A percentile compares a stretch with the other conserved stretches of the same genome.
phyloP scores from a whole-genome alignment of 2,888 invertebrate genomes.

The Formica aserva region DNA sequence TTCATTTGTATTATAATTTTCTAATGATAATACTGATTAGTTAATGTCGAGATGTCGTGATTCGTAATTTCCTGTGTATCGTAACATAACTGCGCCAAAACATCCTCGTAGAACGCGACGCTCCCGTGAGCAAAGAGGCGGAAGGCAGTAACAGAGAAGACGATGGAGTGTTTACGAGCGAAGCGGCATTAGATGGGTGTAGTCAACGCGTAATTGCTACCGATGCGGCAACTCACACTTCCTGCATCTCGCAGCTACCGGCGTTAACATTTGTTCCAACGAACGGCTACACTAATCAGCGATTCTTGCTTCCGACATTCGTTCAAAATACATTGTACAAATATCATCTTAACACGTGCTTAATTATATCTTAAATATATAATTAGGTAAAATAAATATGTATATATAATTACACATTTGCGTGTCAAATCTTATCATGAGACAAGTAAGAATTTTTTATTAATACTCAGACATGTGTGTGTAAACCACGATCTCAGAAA shows the following conservation, averaged over 20 bases:
- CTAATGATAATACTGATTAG: constrained; percentile 53
- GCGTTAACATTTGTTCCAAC: constrained; percentile 45
- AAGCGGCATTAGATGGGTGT: constrained; percentile 78
- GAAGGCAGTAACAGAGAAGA: constrained; percentile 60
- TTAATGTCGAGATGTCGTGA: constrained; percentile 61
- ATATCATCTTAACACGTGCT: not conserved
- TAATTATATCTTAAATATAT: not conserved
- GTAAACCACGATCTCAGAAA: not conserved
- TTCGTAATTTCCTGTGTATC: constrained; percentile 62
- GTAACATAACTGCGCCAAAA: constrained; percentile 62
- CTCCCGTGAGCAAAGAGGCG: constrained; percentile 64
- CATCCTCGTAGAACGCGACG: constrained; percentile 62
- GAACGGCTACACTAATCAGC: constrained; percentile 1
- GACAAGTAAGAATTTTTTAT: not conserved
- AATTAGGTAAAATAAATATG: not conserved
- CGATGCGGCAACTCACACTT: constrained; percentile 78
- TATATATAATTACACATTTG: not conserved
- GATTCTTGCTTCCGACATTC: constrained; percentile 6
- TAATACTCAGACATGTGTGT: not conserved
- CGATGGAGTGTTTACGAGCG: constrained; percentile 80
- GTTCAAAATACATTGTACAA: not conserved
- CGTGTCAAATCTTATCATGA: not conserved
- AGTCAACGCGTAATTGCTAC: constrained; percentile 80
- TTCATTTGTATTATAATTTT: not conserved
- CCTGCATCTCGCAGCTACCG: constrained; percentile 65